phyloP scores from a whole-genome alignment of 1,140 invertebrate genomes.

The Bombus turneri region DNA sequence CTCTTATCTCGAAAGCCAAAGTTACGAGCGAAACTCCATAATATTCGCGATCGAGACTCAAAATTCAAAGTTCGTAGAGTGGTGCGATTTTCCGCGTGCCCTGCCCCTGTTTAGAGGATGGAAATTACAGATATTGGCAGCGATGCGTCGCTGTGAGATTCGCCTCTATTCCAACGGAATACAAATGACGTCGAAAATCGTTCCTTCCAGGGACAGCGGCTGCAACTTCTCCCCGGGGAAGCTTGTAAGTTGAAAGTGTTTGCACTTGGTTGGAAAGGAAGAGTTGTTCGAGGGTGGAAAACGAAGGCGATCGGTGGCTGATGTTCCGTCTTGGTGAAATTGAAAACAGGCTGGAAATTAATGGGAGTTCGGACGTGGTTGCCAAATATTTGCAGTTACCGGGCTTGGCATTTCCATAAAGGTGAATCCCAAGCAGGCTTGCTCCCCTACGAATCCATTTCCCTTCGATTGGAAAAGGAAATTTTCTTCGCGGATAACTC shows the following conservation, averaged over 20 bases:
- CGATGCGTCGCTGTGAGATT: background rate
- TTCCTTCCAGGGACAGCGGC: background rate
- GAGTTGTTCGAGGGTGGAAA: background rate
- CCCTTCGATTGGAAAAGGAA: conserved; percentile 35
- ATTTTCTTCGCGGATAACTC: conserved; percentile 32
- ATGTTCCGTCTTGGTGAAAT: conserved; percentile 60
- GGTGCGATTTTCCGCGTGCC: background rate
- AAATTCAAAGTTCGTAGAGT: background rate
- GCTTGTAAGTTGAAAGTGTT: conserved; percentile 14
- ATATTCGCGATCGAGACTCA: too few species aligned
- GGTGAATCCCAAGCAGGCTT: conserved; percentile 19
- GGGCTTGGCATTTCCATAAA: conserved; percentile 57
- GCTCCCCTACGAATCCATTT: conserved; percentile 3
- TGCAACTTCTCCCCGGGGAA: background rate
- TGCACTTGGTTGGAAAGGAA: background rate
- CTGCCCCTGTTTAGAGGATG: background rate
- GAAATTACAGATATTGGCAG: conserved; percentile 18
- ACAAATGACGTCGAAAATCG: conserved; percentile 9
- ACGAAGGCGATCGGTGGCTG: conserved; percentile 4
- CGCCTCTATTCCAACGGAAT: background rate
- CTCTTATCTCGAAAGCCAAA: too few species aligned
- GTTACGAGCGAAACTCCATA: background rate
- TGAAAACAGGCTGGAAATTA: conserved; percentile 71
- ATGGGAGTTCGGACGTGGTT: conserved; percentile 55
- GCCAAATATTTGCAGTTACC: conserved; percentile 65